Conservation (phyloP, 1,140 invertebrate species). For the Polypedilum vanderplanki region DNA sequence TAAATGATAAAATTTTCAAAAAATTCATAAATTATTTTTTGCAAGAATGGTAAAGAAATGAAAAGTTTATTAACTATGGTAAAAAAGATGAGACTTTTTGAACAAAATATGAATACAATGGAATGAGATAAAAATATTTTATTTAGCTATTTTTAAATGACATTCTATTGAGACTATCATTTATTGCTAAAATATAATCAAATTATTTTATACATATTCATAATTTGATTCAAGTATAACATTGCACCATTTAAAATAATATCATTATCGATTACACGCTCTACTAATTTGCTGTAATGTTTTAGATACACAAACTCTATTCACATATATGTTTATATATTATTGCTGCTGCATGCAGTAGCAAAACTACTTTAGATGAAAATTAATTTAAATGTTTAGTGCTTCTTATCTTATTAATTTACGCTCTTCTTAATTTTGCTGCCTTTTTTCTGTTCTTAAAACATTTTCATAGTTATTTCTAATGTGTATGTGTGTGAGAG, state of each 20-base stretch:
- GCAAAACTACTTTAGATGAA: not conserved
- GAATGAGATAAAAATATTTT: no score
- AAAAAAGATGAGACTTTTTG: no score
- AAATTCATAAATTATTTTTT: not conserved
- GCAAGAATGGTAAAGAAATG: no score
- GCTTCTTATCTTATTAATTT: not conserved
- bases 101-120: no score
- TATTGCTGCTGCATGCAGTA: not conserved
- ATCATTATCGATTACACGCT: slow-evolving; percentile 27
- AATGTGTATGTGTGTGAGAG: no score
- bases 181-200: not conserved
- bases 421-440: no score
- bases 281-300: not conserved
- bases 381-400: not conserved
- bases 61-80: no score
- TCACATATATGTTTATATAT: not conserved
- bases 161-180: slow-evolving; percentile 17
- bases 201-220: slow-evolving; percentile 28
- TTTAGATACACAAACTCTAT: not conserved
- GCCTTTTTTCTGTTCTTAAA: no score
- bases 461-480: no score
- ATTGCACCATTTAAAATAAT: slow-evolving; percentile 24
- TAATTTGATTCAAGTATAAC: slow-evolving; percentile 14
- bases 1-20: slow-evolving; percentile 16
- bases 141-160: not conserved